Conservation (phyloP, 2,888 invertebrate genomes). For the Synergus umbraculus region DNA sequence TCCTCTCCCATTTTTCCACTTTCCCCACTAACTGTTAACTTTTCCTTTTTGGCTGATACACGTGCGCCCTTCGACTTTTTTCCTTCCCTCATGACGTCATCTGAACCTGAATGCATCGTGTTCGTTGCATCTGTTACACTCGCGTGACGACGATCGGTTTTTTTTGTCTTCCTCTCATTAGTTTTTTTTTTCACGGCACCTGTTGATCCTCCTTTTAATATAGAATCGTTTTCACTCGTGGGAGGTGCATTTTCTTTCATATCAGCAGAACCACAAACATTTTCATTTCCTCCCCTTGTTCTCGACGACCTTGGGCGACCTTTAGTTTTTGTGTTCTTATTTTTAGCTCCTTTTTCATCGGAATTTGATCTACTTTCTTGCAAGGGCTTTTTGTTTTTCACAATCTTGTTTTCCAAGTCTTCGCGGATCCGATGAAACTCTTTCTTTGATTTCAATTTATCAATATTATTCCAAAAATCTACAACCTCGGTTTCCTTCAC, state of each 20-base stretch:
- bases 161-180: neutral
- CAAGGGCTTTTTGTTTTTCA: neutral
- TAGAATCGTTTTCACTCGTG: neutral
- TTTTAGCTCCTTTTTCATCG: neutral
- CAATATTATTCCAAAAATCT: constrained; percentile 2
- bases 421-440: neutral
- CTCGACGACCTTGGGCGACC: no score
- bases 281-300: neutral
- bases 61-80: neutral
- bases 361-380: neutral
- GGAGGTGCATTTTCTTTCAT: neutral
- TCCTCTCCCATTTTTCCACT: neutral
- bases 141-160: neutral
- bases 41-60: neutral
- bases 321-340: neutral
- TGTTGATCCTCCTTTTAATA: neutral
- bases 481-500: constrained; percentile 18
- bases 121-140: constrained; percentile 3
- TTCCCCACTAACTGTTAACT: neutral
- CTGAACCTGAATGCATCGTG: neutral
- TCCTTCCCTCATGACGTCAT: neutral
- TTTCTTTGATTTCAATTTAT: neutral
- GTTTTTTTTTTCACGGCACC: neutral
- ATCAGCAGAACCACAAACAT: neutral
- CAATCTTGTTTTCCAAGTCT: neutral